Evolutionary conservation across 2,797 vertebrate species (phyloP), one percentile per base, ranked within the genome.

Genomic region (Sebastes minor): DNA sequence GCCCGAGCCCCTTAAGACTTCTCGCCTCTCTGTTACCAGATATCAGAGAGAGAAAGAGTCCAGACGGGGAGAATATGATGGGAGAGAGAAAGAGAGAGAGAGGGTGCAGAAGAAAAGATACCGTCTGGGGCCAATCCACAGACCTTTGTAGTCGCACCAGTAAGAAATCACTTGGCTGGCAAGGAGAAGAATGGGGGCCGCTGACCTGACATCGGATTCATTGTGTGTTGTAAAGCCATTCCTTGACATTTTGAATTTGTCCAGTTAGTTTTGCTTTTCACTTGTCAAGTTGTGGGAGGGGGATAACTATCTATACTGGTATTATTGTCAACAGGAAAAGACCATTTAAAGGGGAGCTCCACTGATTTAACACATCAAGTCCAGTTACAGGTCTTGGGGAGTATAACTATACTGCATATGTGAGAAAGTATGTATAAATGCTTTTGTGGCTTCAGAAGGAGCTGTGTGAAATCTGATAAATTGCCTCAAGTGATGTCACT

Each of bases 1-100:
- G 86, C 84, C 71, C 46, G 11, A 88, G 82, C 85, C 88, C 83
- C 86, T 90, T 91, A 91, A 93, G 82, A 89, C 82, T 61, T 76
- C 68, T 86, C 79, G 80, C 82, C 62, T 85, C 59, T 83, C 60
- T 61, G 65, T 74, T 81, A 56, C 78, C 32, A 80, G 62, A 88
- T 90, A 90, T 91, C 85, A 87, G 83, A 89, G 79, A 73, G 83
- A 35, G 69, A 42, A 42, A 63, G 53, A 53, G 62, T 59, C 78
- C 49, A 81, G 80, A 68, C 42, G 10, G 73, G 64, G 56, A 62
- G 78, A 82, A 83, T 63, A 70, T 60, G 65, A 61, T 61, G 60
- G 56, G 55, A 38, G 42, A 57, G 35, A 87, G 83, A 89, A 77
- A 73, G 83, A 46, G 68, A 73, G 55, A 64, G 30, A 57, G 70